A percentile compares a stretch with the other conserved stretches of the same genome.
phyloP scores from a whole-genome alignment of 2,113 vertebrate species.

The Pyrgilauda ruficollis region DNA sequence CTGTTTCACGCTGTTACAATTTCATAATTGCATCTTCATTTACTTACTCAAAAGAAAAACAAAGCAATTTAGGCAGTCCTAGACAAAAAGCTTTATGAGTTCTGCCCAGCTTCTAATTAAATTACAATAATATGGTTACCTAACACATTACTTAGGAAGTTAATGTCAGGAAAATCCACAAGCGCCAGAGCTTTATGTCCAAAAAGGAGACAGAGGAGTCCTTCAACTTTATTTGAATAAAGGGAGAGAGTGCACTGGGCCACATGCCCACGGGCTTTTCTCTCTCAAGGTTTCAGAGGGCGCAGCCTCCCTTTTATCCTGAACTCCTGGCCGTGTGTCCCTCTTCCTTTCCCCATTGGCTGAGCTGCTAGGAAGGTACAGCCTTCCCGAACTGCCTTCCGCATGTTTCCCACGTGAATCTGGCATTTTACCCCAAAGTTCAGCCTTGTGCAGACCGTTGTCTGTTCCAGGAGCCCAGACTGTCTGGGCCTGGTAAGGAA shows the following conservation, averaged over 20 bases:
- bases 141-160: background rate
- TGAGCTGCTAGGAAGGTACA: background rate
- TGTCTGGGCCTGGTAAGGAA: background rate
- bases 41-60: background rate
- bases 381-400: background rate
- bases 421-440: background rate
- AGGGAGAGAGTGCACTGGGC: background rate
- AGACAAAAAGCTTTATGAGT: background rate
- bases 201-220: background rate
- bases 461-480: background rate
- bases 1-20: background rate
- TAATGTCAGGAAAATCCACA: background rate
- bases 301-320: background rate
- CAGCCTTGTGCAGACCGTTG: no score
- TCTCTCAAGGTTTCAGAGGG: no score
- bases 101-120: background rate
- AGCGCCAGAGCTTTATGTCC: background rate
- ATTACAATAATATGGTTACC: background rate
- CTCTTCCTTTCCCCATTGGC: background rate
- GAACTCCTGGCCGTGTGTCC: no score
- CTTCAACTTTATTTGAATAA: background rate
- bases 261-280: rapidly evolving
- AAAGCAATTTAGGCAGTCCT: background rate
- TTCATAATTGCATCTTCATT: background rate
- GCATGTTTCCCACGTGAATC: background rate